phyloP scores from a whole-genome alignment of 2,113 vertebrate species.

The Mesitornis unicolor region DNA sequence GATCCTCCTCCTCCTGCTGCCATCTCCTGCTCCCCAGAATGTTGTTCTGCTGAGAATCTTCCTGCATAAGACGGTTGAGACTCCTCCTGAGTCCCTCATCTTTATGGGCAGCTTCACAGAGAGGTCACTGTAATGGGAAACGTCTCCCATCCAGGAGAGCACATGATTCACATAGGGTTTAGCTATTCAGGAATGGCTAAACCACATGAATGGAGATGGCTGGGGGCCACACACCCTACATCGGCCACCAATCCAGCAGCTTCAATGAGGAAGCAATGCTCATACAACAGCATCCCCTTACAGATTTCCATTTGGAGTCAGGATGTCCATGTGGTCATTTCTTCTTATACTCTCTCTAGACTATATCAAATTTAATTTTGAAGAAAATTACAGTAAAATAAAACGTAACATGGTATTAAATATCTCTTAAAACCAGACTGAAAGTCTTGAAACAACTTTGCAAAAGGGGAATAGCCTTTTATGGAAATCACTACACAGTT shows the following conservation, averaged over 20 bases:
- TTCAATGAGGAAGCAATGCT: background rate
- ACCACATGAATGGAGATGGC: accelerated
- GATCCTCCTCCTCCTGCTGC: background rate
- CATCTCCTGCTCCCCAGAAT: background rate
- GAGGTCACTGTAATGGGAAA: background rate
- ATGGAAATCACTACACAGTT: background rate
- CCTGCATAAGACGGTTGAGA: background rate
- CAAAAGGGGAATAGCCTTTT: background rate
- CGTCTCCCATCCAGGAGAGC: background rate
- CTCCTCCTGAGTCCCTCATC: background rate
- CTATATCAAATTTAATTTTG: background rate
- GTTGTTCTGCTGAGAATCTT: background rate
- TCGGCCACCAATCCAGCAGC: background rate
- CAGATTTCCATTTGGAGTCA: background rate
- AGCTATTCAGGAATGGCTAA: background rate
- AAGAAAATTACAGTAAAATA: background rate
- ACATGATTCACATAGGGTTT: accelerated
- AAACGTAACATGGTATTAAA: background rate
- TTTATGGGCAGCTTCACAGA: background rate
- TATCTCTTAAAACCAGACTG: background rate
- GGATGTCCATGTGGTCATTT: background rate
- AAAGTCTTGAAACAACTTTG: background rate
- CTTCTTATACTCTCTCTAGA: background rate
- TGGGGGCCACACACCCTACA: accelerated
- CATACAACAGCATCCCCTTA: background rate